These are phyloP conservation scores for Amphibalanus amphitrite DNA, from an alignment of 1,140 invertebrate species.

Conservation along the genomic window DNA sequence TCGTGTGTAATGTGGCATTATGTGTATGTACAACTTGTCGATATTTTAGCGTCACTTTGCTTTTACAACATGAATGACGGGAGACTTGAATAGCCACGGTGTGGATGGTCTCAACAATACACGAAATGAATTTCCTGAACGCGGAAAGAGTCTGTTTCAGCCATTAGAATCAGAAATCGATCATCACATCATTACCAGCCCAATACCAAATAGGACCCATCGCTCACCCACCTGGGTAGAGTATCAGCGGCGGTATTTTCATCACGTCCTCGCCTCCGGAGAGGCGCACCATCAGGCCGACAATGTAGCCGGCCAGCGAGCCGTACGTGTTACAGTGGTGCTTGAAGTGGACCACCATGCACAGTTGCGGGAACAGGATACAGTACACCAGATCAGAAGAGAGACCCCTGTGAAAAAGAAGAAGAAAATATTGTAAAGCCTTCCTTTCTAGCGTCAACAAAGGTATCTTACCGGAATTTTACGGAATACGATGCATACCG, in stretches of 20 bases:
- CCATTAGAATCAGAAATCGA: no score
- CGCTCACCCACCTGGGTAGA: constrained; percentile 33
- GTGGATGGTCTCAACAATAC: no score
- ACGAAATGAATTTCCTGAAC: no score
- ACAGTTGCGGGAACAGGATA: constrained; percentile 60
- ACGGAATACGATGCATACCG: neutral
- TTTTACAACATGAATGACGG: no score
- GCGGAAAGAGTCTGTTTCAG: no score
- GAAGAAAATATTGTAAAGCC: neutral
- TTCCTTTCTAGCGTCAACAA: neutral
- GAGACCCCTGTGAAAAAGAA: constrained; percentile 34
- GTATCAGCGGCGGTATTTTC: constrained; percentile 39
- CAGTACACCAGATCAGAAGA: constrained; percentile 64
- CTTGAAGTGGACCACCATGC: constrained; percentile 55
- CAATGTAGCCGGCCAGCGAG: constrained; percentile 43
- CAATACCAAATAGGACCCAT: no score
- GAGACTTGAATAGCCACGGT: no score
- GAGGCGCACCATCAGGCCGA: constrained; percentile 45
- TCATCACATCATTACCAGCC: no score
- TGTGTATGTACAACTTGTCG: no score
- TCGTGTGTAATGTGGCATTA: no score
- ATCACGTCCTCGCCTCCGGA: constrained; percentile 44
- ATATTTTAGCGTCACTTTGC: no score
- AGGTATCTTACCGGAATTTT: neutral
- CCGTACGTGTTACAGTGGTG: constrained; percentile 55